Evolutionary conservation across 2,113 vertebrate genomes (phyloP), one percentile per base, ranked within the genome.

Genomic region (Motacilla tschutschensis): DNA sequence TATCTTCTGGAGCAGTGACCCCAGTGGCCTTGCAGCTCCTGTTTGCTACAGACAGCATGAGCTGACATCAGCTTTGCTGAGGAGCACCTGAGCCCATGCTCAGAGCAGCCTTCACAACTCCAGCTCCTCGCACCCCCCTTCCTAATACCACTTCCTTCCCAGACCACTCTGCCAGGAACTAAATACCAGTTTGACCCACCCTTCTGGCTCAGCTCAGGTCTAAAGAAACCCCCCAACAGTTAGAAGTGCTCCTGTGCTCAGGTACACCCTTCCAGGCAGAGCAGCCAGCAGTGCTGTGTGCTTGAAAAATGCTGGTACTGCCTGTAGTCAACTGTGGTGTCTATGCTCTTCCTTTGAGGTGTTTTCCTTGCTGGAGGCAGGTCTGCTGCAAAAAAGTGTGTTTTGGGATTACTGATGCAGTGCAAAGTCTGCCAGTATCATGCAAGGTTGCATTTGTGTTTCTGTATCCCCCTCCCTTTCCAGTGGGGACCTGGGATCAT

Each of bases 281-380:
- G 58, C 70, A 81, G 54, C 66, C 66, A 55, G 44, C 50, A 31
- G 16, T 48, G 47, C 50, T 8, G 4, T 9, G 33, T 82, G 35
- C 60, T 51, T 9, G 0, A 44, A 58, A 54, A 65, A 38, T 54
- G 69, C 47, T 77, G 50, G 22, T 25, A 3, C 41, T 69, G 40
- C 38, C 31, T 29, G 12, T 62, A 58, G 19, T 60, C 33, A 47
- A 2, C 33, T 54, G 43, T 43, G 43, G 36, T 55, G 40, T 8
- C 29, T 6, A 0, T 14, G 35, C 6, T 47, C 21, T 66, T 58
- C 38, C 35, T 59, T 79, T 40, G 62, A 75, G 50, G n/a, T n/a
- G 25, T 67, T 87, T 53, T 86, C 47, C 59, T 51, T 87, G 47
- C 74, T 74, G 46, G 70, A 79, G 72, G 44, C 57, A 87, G 53